Conservation (phyloP, 2,113 vertebrate species). For the Opisthocomus hoazin region DNA sequence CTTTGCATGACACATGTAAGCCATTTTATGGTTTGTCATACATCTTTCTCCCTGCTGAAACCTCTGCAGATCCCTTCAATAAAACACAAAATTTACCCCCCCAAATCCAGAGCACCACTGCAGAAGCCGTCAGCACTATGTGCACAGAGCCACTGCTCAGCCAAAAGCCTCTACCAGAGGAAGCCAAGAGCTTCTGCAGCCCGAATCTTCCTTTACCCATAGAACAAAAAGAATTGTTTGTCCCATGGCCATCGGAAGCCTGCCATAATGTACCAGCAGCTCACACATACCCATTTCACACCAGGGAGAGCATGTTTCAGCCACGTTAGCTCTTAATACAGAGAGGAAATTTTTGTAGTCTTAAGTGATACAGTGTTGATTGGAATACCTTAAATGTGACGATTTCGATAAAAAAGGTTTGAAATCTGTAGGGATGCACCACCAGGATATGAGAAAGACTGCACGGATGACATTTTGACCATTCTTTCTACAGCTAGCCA, state of each 20-base stretch:
- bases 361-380: not conserved
- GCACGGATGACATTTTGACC: not conserved
- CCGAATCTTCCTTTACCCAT: not conserved
- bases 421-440: not conserved
- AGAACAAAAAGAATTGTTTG: not conserved
- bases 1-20: not conserved
- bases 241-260: not conserved
- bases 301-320: not conserved
- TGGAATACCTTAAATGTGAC: not conserved
- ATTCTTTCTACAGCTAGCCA: not conserved
- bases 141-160: not conserved
- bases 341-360: not conserved
- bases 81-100: not conserved
- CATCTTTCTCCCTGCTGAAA: not conserved
- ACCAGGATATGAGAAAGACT: not conserved
- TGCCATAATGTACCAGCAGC: not conserved
- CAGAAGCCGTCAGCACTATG: not conserved
- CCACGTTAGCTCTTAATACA: not conserved
- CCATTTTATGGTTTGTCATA: not conserved
- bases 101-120: not conserved
- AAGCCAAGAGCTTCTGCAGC: constrained; percentile 42
- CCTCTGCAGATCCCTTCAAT: not conserved
- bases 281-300: not conserved
- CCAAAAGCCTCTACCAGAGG: not conserved
- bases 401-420: not conserved